These are phyloP conservation scores for Eucera pruinosa DNA, from an alignment of 2,888 invertebrate species.

Conservation along the genomic window DNA sequence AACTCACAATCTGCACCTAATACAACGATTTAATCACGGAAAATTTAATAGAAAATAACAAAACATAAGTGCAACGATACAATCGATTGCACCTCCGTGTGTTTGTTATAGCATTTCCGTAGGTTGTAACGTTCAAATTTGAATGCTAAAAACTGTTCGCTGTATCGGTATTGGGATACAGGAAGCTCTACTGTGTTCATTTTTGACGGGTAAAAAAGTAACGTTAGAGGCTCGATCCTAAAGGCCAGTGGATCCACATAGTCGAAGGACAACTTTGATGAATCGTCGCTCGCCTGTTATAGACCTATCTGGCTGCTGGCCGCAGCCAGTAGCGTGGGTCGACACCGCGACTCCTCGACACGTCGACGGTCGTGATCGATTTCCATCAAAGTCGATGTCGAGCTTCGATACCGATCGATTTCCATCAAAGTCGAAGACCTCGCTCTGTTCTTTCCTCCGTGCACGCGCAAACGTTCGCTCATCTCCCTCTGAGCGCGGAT, in stretches of 20 bases:
- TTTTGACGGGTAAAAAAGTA: no score
- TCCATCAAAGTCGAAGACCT: slow-evolving; percentile 66
- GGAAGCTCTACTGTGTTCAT: no score
- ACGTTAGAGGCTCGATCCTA: neutral
- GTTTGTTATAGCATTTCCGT: no score
- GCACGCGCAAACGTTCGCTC: slow-evolving; percentile 23
- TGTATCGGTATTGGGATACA: no score
- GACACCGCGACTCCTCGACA: slow-evolving; percentile 61
- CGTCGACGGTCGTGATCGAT: slow-evolving; percentile 67
- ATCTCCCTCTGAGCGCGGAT: slow-evolving; percentile 50
- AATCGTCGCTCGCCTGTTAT: slow-evolving; percentile 49
- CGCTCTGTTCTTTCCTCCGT: slow-evolving; percentile 41
- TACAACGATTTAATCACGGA: no score
- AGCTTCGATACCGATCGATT: slow-evolving; percentile 63
- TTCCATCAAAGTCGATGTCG: slow-evolving; percentile 70
- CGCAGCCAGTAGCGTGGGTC: slow-evolving; percentile 66
- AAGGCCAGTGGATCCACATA: slow-evolving; percentile 15
- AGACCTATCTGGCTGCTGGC: slow-evolving; percentile 42
- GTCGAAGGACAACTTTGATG: slow-evolving; percentile 35
- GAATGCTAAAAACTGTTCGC: no score
- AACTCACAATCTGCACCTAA: no score
- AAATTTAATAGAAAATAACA: no score
- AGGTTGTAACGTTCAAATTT: no score
- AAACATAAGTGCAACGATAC: no score
- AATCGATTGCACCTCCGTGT: no score